A percentile compares a stretch with the other conserved stretches of the same genome.
Evolutionary conservation across 2,797 vertebrate species (phyloP).

Genomic region (Apogon talboti): DNA sequence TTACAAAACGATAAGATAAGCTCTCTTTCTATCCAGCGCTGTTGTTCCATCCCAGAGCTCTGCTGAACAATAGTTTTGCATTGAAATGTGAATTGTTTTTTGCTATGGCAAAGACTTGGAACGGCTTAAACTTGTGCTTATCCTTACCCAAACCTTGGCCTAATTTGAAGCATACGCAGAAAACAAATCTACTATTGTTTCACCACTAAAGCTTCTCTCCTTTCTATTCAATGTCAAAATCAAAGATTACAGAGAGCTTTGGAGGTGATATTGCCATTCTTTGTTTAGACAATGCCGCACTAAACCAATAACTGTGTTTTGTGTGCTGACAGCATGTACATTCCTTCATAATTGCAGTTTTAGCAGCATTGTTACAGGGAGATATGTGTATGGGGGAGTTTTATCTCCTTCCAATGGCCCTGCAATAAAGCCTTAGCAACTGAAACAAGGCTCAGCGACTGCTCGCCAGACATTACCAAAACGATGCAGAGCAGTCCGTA

Average conservation of each 20-base stretch:
- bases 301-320: conserved; percentile 79
- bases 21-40: conserved; percentile 64
- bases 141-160: conserved; percentile 80
- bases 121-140: conserved; percentile 80
- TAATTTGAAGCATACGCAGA: conserved; percentile 77
- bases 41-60: conserved; percentile 66
- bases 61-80: conserved; percentile 72
- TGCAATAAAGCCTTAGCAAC: conserved; percentile 61
- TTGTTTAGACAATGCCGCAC: conserved; percentile 72
- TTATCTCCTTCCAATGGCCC: conserved; percentile 62
- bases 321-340: conserved; percentile 70
- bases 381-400: conserved; percentile 60
- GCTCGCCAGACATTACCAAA: conserved; percentile 54
- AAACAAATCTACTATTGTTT: conserved; percentile 83
- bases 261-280: conserved; percentile 77
- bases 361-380: conserved; percentile 64
- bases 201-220: conserved; percentile 70
- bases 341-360: conserved; percentile 73
- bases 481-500: conserved; percentile 36
- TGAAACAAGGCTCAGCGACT: conserved; percentile 60
- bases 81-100: conserved; percentile 75
- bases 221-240: conserved; percentile 78
- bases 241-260: conserved; percentile 81
- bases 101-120: conserved; percentile 65
- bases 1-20: conserved; percentile 74